Evolutionary conservation across 2,797 vertebrate genomes (phyloP), one percentile per base, ranked within the genome.

Genomic region (Argya squamiceps): DNA sequence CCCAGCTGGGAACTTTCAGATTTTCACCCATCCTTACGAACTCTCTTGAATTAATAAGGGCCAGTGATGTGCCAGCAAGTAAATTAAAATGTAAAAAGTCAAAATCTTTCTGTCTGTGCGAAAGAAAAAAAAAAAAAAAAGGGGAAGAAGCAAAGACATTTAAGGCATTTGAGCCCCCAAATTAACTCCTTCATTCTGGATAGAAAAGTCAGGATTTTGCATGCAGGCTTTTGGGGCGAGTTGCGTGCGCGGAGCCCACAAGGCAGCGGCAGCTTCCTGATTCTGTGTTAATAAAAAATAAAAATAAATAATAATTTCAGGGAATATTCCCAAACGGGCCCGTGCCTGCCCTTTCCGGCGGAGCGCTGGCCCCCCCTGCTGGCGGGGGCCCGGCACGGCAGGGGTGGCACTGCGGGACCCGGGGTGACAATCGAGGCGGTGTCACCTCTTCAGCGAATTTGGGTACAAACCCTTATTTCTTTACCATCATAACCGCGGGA

Each of bases 321-420:
- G 39, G 56, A 2, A 2, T 4, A 47, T 47, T 69, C 84, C 64
- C 84, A 7, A 6, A 2, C 3, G 41, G 55, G 39, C 15, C 44
- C 1, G 0, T 3, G 4, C 9, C 15, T 6, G 22, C 9, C 73
- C 56, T 5, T 2, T 10, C 18, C 23, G 30, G 39, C 27, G 44
- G 73, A 64, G 90, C 81, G 2, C 37, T 65, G 73, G 16, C 67
- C 10, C 97, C 96, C 97, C 95, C 98, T 98, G 60, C 97, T 93
- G 98, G 96, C 30, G 0, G 0, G 3, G 10, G 0, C 6, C 2
- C 17, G 80, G 41, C 96, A 95, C 10, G 65, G 86, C 97, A 86
- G 20, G 36, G 37, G 32, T 4, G 36, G 23, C 55, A 0, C 3
- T 2, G 50, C 39, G 60, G 21, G n/a, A 3, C 36, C 26, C 6